These are phyloP conservation scores for Chaetoderma sp. DNA, from an alignment of 2,888 invertebrate species.

Conservation along the genomic window DNA sequence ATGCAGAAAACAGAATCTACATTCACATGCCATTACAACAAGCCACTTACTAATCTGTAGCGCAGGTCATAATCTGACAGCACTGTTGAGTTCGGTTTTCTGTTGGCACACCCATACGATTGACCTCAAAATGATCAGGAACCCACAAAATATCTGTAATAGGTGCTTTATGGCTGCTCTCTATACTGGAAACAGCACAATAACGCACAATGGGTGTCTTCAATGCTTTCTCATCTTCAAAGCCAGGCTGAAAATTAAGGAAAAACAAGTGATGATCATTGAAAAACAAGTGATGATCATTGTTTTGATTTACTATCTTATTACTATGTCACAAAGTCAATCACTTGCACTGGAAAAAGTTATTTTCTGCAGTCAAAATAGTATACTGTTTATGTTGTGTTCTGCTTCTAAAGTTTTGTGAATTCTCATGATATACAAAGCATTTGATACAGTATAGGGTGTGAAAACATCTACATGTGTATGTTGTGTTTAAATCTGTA, in stretches of 20 bases:
- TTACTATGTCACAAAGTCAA: background rate
- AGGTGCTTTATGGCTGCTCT: slow-evolving; percentile 65
- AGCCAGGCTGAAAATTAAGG: slow-evolving; percentile 60
- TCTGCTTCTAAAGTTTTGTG: too few species aligned
- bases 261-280: too few species aligned
- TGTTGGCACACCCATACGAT: slow-evolving; percentile 66
- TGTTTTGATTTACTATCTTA: background rate
- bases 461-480: too few species aligned
- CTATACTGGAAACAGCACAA: slow-evolving; percentile 69
- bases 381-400: too few species aligned
- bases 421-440: too few species aligned
- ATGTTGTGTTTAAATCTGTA: too few species aligned
- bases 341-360: too few species aligned
- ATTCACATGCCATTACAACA: too few species aligned
- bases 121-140: slow-evolving; percentile 69
- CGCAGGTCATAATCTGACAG: slow-evolving; percentile 67
- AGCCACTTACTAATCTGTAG: slow-evolving; percentile 65
- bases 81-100: slow-evolving; percentile 61
- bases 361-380: too few species aligned
- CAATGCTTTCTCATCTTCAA: slow-evolving; percentile 67
- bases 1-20: too few species aligned
- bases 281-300: background rate
- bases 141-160: slow-evolving; percentile 69
- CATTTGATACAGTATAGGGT: too few species aligned
- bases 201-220: slow-evolving; percentile 67